Evolutionary conservation across 2,113 vertebrate species (phyloP), one percentile per base, ranked within the genome.

Genomic region (Ursus arctos): DNA sequence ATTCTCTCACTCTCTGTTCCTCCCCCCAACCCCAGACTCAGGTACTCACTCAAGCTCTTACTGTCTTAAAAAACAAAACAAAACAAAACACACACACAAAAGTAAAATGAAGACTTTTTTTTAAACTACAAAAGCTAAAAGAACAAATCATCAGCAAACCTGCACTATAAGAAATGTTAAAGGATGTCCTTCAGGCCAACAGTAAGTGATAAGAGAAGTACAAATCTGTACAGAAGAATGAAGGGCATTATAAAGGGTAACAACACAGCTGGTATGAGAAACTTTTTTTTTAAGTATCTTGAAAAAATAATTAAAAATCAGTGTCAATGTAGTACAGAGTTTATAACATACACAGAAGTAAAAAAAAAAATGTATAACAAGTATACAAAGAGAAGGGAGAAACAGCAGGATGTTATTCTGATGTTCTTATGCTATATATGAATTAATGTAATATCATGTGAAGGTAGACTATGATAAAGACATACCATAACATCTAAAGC

Each of bases 271-370:
- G 81, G 31, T 24, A 19, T 31, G 51, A 22, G 26, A 61, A 88
- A 65, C 3, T 11, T 19, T 33, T 53, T 36, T 76, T 69, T 87
- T 86, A 83, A 80, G 16, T 16, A 36, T 57, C 22, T 85, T 92
- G 49, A 63, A 67, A 96, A 76, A 2, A 81, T 49, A 76, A 93
- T 90, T 71, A 80, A 57, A 93, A 76, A 81, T 57, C 28, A 92
- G 2, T 84, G 71, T 53, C 8, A 72, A 49, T 65, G 9, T 8
- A n/a, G 16, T 2, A 82, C 9, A 22, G 14, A 57, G 18, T 69
- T 92, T 93, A 53, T 40, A 77, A 79, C 4, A 79, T 28, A 65
- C 0, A 36, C 3, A 67, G 22, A 94, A 61, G 9, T 26, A 88
- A 87, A 72, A 72, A 31, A 31, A 31, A 24, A 65, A 67, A 53